Percentiles rank a stretch among this genome's conserved stretches.
Evolutionary conservation across 2,888 invertebrate genomes (phyloP).

Genomic region (Cheilosia grossa): DNA sequence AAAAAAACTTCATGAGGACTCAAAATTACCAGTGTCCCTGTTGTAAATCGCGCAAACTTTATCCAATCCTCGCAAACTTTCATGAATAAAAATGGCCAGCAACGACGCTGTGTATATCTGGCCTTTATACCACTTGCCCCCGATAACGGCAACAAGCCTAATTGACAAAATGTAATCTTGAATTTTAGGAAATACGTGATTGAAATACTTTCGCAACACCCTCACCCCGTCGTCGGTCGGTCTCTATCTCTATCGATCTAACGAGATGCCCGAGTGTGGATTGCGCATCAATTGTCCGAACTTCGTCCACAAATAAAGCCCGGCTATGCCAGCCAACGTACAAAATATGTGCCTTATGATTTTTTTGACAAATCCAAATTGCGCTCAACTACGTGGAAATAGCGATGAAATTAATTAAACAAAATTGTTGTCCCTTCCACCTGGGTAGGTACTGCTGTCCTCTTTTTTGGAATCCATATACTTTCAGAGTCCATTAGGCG

Average conservation of each 20-base stretch:
- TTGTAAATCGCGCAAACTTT: conserved; percentile 19
- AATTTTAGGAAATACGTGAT: conserved; percentile 50
- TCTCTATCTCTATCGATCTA: no score
- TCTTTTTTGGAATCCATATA: background rate
- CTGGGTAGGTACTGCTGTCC: background rate
- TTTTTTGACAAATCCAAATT: conserved; percentile 20
- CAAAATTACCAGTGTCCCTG: background rate
- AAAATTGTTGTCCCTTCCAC: background rate
- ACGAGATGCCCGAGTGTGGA: no score
- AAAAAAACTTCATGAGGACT: conserved; percentile 4
- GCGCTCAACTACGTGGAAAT: conserved; percentile 3
- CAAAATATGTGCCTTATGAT: conserved; percentile 42
- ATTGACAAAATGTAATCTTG: conserved; percentile 54
- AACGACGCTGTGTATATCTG: conserved; percentile 10
- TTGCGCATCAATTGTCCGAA: conserved; percentile 14
- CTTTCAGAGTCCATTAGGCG: conserved; percentile 2
- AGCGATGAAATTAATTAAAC: conserved; percentile 38
- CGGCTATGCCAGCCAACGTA: background rate
- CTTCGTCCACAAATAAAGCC: background rate
- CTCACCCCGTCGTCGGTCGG: background rate
- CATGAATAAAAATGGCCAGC: conserved; percentile 32
- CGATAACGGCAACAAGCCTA: conserved; percentile 31
- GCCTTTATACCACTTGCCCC: conserved; percentile 17
- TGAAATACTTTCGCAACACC: conserved; percentile 39
- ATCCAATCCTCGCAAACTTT: conserved; percentile 15